Conservation (phyloP, 2,888 invertebrate species). For the Yponomeuta plumbellus region DNA sequence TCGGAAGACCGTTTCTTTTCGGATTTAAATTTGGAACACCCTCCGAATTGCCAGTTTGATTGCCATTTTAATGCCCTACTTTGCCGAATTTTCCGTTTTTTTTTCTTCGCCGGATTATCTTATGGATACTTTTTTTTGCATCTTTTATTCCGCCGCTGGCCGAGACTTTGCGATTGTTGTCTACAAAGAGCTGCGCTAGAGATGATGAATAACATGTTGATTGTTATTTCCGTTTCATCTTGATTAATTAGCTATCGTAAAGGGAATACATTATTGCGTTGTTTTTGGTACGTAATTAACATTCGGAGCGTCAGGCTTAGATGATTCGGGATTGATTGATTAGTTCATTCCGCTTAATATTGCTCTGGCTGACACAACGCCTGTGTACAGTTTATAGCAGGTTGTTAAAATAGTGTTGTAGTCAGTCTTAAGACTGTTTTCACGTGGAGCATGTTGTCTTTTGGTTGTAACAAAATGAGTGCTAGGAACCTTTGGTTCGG, state of each 20-base stretch:
- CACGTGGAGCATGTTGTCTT: too few relatives aligned
- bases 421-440: too few relatives aligned
- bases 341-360: not conserved
- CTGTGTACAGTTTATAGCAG: too few relatives aligned
- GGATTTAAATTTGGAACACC: constrained; percentile 60
- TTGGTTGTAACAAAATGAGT: too few relatives aligned
- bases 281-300: constrained; percentile 2
- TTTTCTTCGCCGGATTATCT: constrained; percentile 39
- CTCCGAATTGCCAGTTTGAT: constrained; percentile 67
- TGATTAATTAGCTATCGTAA: constrained; percentile 67
- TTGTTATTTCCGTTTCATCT: constrained; percentile 61
- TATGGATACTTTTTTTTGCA: constrained; percentile 20
- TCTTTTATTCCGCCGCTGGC: not conserved
- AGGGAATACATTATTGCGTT: constrained; percentile 61
- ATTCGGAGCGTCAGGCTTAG: constrained; percentile 4
- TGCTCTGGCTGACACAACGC: too few relatives aligned
- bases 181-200: not conserved
- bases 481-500: too few relatives aligned
- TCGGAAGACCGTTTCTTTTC: constrained; percentile 64
- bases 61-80: constrained; percentile 64
- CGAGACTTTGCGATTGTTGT: not conserved
- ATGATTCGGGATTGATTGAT: not conserved
- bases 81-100: constrained; percentile 44
- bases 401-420: too few relatives aligned
- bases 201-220: constrained; percentile 40